phyloP scores from a whole-genome alignment of 1,140 invertebrate genomes.

The Matsumurasca onukii region DNA sequence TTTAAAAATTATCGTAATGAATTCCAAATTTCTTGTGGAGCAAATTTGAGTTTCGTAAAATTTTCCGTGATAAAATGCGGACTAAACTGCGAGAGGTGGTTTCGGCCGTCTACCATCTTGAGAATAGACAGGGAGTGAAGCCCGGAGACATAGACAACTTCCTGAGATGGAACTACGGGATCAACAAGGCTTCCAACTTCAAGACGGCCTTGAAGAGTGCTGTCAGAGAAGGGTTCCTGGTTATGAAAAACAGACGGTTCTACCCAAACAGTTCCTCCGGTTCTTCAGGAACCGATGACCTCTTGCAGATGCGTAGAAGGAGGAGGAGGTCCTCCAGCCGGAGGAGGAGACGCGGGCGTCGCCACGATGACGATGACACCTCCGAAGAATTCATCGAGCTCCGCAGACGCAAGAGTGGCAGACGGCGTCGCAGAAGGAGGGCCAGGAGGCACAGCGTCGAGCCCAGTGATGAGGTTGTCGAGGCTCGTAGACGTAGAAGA shows the following conservation, averaged over 20 bases:
- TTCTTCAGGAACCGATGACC: too few relatives aligned
- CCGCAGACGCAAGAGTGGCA: too few relatives aligned
- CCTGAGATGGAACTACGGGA: not conserved
- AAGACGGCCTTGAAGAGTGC: not conserved
- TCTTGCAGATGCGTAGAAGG: too few relatives aligned
- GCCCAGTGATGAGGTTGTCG: too few relatives aligned
- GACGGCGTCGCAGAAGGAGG: too few relatives aligned
- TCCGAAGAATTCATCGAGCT: too few relatives aligned
- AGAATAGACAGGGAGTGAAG: not conserved
- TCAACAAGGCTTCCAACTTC: not conserved
- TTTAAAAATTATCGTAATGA: not conserved
- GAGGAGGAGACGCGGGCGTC: too few relatives aligned
- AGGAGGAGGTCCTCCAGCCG: too few relatives aligned
- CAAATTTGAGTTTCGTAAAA: not conserved
- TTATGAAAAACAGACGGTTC: not conserved
- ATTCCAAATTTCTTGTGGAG: not conserved
- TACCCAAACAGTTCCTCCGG: too few relatives aligned
- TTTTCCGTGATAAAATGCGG: not conserved
- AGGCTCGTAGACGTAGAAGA: too few relatives aligned
- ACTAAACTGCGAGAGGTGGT: not conserved
- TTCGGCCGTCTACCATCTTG: not conserved
- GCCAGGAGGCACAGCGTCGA: too few relatives aligned
- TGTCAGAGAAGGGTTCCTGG: not conserved
- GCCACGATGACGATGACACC: too few relatives aligned
- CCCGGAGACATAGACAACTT: not conserved